Base-by-base conservation (phyloP, 2,888 invertebrate species). In the Anoncus sp. region DNA sequence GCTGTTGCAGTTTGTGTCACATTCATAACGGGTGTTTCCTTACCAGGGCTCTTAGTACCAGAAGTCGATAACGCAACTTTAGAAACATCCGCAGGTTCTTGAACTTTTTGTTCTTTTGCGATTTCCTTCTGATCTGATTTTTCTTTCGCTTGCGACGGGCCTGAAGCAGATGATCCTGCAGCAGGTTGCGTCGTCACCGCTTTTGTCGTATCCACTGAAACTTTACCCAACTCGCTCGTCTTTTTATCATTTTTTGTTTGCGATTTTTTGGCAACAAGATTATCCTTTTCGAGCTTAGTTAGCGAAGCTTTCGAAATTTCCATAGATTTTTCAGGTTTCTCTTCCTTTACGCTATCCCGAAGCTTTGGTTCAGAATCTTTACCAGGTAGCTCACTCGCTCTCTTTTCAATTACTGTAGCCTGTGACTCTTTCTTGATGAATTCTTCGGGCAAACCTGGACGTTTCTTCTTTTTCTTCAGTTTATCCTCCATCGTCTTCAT, bases 381-480 rank as follows among this genome's bases (percentile, higher is more conserved):
- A 10, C 18, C 22, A 20, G 24, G 43, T 10, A 47, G 22, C 40
- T 72, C 47, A 12, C 47, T 40, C 18, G 77, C 47, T 10, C 60
- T 45, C 22, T 40, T 76, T 1, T 77, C 75, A 24, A 62, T 60
- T 27, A 43, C 24, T 18, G 73, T 65, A 40, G 45, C 53, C 24
- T 80, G 74, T 16, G 82, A 75, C 72, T 83, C 81, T n/a, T 73
- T 75, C 16, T 63, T 75, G 16, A 72, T 55, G 31, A 81, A 82
- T 35, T 80, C 80, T 67, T 74, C 67, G 40, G 84, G 76, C 60
- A 84, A 62, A 24, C 80, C 79, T 14, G 81, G 82, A 22, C 83
- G 79, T 75, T 84, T 83, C 75, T 84, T 85, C 20, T 84, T 85
- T 72, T 85, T 85, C 75, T 80, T 83, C 59, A 81, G 59, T 71